Evolutionary conservation across 2,797 vertebrate species (phyloP), one percentile per base, ranked within the genome.

Genomic region (Ceryle rudis): DNA sequence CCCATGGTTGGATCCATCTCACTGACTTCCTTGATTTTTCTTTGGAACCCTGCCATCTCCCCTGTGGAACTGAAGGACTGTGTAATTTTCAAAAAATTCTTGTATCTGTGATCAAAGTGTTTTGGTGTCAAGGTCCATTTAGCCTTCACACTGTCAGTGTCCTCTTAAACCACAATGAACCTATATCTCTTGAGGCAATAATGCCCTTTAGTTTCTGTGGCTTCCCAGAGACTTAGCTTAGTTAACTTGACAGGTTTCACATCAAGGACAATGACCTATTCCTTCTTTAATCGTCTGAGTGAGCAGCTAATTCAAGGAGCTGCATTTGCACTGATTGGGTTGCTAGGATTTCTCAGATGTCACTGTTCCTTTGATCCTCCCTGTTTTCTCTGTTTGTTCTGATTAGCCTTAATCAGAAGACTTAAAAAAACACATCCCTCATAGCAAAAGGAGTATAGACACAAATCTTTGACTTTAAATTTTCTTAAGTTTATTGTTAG

Each of bases 11-110:
- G 33, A 80, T 39, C 10, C 9, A 64, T 7, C 4, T 42, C 51
- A 61, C 4, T 37, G 28, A 35, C 3, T 0, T 5, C 17, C 25
- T n/a, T 0, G 0, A 25, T 29, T 86, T 90, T 81, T 28, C 11
- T 73, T 80, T 22, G 37, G 41, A 80, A 75, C 6, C 13, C 3
- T 71, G 8, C n/a, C 10, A 29, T 31, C 11, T 69, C 14, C 16
- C 15, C 20, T 23, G 44, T 35, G 28, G 26, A 35, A 70, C 4
- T n/a, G 10, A 20, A 3, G 5, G 16, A 65, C 4, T 3, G 0
- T 3, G 0, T 33, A 42, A 65, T 85, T 78, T 2, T 8, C 69
- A 33, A 60, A 61, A 78, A 47, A 18, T 39, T 2, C 5, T n/a
- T 37, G 2, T 61, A 58, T 31, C 5, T 57, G 28, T 51, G 49